These are phyloP conservation scores for Scaptodrosophila lebanonensis DNA, from an alignment of 1,140 invertebrate genomes.

Conservation along the genomic window DNA sequence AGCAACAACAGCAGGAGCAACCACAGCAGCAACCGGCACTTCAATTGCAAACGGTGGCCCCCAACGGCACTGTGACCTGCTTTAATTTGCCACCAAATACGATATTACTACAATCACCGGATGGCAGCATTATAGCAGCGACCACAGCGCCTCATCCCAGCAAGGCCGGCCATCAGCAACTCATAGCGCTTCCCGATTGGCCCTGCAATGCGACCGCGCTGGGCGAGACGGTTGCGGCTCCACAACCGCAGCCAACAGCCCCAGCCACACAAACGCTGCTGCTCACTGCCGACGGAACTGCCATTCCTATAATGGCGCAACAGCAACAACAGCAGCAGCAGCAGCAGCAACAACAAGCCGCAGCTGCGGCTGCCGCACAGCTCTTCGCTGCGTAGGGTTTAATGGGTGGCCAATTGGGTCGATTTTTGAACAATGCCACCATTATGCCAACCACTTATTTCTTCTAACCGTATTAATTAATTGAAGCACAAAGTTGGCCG, in stretches of 20 bases:
- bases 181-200: slow-evolving; percentile 64
- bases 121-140: slow-evolving; percentile 64
- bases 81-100: slow-evolving; percentile 70
- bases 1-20: slow-evolving; percentile 22
- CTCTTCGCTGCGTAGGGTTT: slow-evolving; percentile 73
- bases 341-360: slow-evolving; percentile 54
- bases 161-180: slow-evolving; percentile 60
- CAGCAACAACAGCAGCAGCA: slow-evolving; percentile 44
- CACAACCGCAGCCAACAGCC: slow-evolving; percentile 27
- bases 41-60: slow-evolving; percentile 64
- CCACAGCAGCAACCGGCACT: slow-evolving; percentile 34
- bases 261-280: slow-evolving; percentile 52
- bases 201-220: slow-evolving; percentile 39
- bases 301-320: slow-evolving; percentile 59
- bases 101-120: slow-evolving; percentile 62
- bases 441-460: slow-evolving; percentile 75
- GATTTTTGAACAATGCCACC: slow-evolving; percentile 75
- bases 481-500: neutral
- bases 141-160: slow-evolving; percentile 60
- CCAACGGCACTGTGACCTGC: slow-evolving; percentile 69
- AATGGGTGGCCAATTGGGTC: slow-evolving; percentile 76
- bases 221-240: slow-evolving; percentile 16
- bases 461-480: slow-evolving; percentile 39
- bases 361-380: slow-evolving; percentile 63
- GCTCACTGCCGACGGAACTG: slow-evolving; percentile 62